phyloP scores from a whole-genome alignment of 1,140 invertebrate genomes.

The Medauroidea extradentata region DNA sequence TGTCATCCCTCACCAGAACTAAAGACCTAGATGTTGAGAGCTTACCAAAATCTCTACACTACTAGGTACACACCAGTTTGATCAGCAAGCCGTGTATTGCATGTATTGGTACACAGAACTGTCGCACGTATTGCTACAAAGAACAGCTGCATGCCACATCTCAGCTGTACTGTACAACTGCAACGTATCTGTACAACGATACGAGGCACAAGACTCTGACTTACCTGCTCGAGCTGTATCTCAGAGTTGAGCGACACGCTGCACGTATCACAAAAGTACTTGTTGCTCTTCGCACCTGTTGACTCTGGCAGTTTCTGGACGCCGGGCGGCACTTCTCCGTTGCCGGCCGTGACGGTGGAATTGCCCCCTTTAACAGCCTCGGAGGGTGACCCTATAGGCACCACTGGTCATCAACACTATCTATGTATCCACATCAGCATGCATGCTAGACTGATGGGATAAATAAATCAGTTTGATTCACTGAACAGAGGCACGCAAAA shows the following conservation, averaged over 20 bases:
- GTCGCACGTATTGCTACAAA: too few relatives aligned
- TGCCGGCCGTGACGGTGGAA: background rate
- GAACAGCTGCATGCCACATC: background rate
- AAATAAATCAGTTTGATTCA: slow-evolving; percentile 20
- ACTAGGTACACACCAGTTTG: too few relatives aligned
- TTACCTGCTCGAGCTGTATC: slow-evolving; percentile 27
- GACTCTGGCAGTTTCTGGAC: slow-evolving; percentile 14
- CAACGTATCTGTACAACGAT: too few relatives aligned
- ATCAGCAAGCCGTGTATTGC: too few relatives aligned
- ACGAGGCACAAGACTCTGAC: background rate
- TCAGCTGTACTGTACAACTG: background rate
- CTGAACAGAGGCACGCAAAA: background rate
- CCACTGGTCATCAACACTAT: slow-evolving; percentile 20
- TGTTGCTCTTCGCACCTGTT: slow-evolving; percentile 4
- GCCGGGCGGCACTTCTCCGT: slow-evolving; percentile 13
- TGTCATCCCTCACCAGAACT: too few relatives aligned
- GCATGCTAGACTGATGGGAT: slow-evolving; percentile 14
- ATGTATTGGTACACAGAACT: too few relatives aligned
- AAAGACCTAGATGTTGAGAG: too few relatives aligned
- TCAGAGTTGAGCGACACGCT: slow-evolving; percentile 22
- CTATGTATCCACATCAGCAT: slow-evolving; percentile 16
- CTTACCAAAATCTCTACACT: too few relatives aligned
- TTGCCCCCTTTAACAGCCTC: background rate
- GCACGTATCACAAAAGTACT: slow-evolving; percentile 22
- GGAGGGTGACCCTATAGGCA: background rate